A percentile compares a stretch with the other conserved stretches of the same genome.
Evolutionary conservation across 2,888 invertebrate genomes (phyloP).

Genomic region (Chesias legatella): DNA sequence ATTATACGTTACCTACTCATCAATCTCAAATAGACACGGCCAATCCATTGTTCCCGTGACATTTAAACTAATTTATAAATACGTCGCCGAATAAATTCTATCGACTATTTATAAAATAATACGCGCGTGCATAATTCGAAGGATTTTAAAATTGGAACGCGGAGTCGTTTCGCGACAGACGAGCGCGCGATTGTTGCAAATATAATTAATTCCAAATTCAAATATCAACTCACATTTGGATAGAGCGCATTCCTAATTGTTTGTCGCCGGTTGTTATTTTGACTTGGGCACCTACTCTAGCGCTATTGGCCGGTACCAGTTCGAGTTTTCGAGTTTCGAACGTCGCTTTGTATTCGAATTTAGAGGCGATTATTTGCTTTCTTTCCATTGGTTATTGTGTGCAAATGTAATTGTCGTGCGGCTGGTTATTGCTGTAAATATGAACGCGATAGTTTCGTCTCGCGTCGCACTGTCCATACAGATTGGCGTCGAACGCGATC

Average conservation of each 20-base stretch:
- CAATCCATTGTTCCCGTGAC: constrained; percentile 75
- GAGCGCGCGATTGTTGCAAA: constrained; percentile 35
- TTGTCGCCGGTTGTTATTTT: constrained; percentile 65
- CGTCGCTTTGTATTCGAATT: constrained; percentile 74
- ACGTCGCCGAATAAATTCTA: constrained; percentile 60
- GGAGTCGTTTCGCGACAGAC: constrained; percentile 1
- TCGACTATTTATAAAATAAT: constrained; percentile 58
- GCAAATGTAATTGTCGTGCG: constrained; percentile 72
- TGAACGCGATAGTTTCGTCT: constrained; percentile 42
- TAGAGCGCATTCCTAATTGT: constrained; percentile 73
- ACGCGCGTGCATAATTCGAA: constrained; percentile 46
- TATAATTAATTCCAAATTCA: constrained; percentile 59
- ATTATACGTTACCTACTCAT: constrained; percentile 74
- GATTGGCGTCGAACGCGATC: constrained; percentile 20
- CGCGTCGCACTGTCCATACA: constrained; percentile 25
- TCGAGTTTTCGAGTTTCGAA: constrained; percentile 61
- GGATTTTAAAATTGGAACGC: constrained; percentile 46
- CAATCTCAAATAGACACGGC: constrained; percentile 73
- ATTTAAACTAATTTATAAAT: constrained; percentile 75
- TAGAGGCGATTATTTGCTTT: constrained; percentile 71
- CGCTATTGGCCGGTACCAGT: constrained; percentile 64
- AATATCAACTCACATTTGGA: constrained; percentile 52
- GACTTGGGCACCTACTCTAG: constrained; percentile 70
- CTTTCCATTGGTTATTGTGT: constrained; percentile 71
- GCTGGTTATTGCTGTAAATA: constrained; percentile 64